Evolutionary conservation across 2,113 vertebrate species (phyloP).

Genomic region (Echinops telfairi): DNA sequence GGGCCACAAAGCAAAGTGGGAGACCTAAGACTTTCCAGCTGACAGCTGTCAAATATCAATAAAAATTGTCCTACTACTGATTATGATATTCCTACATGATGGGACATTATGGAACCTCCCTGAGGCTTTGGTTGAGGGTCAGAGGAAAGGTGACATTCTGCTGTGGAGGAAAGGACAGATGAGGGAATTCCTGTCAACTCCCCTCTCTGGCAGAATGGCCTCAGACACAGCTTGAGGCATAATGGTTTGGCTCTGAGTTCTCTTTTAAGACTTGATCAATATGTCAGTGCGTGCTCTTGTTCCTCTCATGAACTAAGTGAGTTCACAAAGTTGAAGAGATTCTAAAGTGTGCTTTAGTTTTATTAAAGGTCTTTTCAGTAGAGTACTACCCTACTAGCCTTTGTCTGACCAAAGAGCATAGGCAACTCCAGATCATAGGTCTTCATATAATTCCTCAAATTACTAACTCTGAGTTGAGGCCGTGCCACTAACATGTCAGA

Average conservation of each 20-base stretch:
- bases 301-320: conserved; percentile 67
- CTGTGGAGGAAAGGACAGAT: background rate
- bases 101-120: background rate
- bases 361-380: conserved; percentile 48
- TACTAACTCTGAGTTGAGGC: background rate
- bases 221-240: background rate
- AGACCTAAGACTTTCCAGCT: background rate
- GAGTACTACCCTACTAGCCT: background rate
- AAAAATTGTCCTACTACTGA: background rate
- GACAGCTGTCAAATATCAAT: background rate
- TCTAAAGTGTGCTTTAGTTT: conserved; percentile 63
- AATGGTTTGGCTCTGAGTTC: background rate
- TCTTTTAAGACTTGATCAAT: conserved; percentile 69
- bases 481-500: conserved; percentile 43
- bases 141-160: background rate
- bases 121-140: background rate
- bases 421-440: conserved; percentile 6
- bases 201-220: background rate
- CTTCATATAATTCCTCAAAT: background rate
- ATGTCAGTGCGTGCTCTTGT: conserved; percentile 55
- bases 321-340: conserved; percentile 20
- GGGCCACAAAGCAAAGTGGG: background rate
- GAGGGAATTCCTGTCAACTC: background rate
- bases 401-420: conserved; percentile 40
- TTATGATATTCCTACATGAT: background rate